These are phyloP conservation scores for Oxyura jamaicensis DNA, from an alignment of 2,113 vertebrate genomes.

Conservation along the genomic window DNA sequence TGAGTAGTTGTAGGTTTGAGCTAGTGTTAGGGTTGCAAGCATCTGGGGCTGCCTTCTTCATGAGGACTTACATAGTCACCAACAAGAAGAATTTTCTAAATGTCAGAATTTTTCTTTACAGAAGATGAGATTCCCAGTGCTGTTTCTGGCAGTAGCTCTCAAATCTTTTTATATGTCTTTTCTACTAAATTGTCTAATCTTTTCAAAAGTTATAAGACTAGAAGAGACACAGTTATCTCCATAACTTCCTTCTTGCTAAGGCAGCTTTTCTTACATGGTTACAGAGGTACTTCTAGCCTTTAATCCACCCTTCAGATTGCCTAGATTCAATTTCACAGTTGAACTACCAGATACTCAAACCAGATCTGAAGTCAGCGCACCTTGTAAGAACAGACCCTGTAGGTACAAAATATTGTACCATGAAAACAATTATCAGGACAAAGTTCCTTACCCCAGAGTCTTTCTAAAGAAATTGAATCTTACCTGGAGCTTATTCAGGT, in stretches of 20 bases:
- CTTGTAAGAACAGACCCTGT: background rate
- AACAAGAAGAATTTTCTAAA: background rate
- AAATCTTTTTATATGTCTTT: background rate
- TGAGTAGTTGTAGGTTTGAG: background rate
- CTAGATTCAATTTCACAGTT: background rate
- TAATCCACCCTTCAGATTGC: background rate
- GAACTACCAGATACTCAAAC: background rate
- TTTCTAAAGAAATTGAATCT: background rate
- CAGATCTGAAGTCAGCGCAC: background rate
- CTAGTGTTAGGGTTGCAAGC: background rate
- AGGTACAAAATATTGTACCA: background rate
- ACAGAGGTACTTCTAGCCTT: background rate
- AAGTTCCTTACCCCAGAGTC: background rate
- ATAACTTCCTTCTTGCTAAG: background rate
- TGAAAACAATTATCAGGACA: background rate
- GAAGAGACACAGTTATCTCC: background rate
- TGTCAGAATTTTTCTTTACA: background rate
- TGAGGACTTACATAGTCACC: background rate
- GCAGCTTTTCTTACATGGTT: background rate
- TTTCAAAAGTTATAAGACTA: background rate
- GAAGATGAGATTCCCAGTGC: background rate
- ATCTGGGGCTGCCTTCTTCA: background rate
- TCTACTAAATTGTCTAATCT: background rate
- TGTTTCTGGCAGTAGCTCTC: background rate
- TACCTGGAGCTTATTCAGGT: background rate